Evolutionary conservation across 1,140 invertebrate species (phyloP).

Genomic region (Aphidius gifuensis): DNA sequence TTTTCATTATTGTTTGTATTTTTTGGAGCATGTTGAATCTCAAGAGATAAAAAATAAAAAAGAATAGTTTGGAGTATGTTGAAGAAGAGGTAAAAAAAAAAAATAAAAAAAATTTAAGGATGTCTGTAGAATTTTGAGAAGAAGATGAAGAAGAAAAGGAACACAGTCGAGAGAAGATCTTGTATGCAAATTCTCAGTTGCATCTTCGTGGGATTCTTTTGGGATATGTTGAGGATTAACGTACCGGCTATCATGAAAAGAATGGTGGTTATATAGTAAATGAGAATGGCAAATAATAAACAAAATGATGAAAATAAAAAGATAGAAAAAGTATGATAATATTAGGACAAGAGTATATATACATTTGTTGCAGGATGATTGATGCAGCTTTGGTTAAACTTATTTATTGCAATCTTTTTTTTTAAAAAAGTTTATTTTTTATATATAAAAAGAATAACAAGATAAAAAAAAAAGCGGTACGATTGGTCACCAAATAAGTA

Average conservation of each 20-base stretch:
- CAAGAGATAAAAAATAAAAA: conserved; percentile 1
- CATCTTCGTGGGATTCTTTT: conserved; percentile 55
- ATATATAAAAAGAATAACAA: not conserved
- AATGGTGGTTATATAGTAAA: conserved; percentile 25
- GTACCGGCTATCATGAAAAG: conserved; percentile 55
- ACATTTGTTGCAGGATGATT: conserved; percentile 13
- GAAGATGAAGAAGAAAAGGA: not conserved
- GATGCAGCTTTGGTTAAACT: no score
- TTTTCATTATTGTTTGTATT: no score
- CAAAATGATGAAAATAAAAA: conserved; percentile 16
- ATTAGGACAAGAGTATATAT: no score
- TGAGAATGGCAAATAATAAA: conserved; percentile 20
- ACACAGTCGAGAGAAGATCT: conserved; percentile 48
- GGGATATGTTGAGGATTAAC: conserved; percentile 54
- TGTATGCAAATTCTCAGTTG: conserved; percentile 57
- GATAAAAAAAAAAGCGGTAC: conserved; percentile 19
- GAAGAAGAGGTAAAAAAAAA: not conserved
- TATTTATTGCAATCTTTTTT: no score
- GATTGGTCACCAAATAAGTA: conserved; percentile 35
- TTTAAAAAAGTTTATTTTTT: no score
- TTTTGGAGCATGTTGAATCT: no score
- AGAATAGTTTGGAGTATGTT: not conserved
- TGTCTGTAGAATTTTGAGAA: conserved; percentile 1
- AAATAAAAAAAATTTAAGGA: not conserved
- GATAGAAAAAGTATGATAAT: conserved; percentile 21